These are phyloP conservation scores for Plodia interpunctella DNA, from an alignment of 1,140 invertebrate genomes.

Conservation along the genomic window DNA sequence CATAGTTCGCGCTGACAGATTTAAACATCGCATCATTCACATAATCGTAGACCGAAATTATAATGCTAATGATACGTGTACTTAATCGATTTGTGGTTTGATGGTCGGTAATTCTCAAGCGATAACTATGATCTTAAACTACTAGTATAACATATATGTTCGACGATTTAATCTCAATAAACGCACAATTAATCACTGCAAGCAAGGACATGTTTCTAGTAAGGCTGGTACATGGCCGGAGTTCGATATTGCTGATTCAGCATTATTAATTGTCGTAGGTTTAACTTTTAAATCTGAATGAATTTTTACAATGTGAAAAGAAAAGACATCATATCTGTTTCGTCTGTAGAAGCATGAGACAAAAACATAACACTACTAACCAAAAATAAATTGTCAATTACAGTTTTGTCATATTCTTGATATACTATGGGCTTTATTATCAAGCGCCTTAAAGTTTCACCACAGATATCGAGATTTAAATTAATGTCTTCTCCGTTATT, in stretches of 20 bases:
- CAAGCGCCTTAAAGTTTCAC: neutral
- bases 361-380: too few relatives aligned
- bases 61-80: conserved; percentile 2
- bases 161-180: neutral
- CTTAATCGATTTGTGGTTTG: neutral
- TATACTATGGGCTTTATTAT: neutral
- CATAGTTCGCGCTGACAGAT: conserved; percentile 29
- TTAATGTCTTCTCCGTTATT: neutral
- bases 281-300: too few relatives aligned
- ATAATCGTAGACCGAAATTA: conserved; percentile 12
- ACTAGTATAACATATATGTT: neutral
- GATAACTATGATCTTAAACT: neutral
- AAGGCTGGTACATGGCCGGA: conserved; percentile 1
- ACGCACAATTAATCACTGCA: neutral
- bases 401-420: too few relatives aligned
- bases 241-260: neutral
- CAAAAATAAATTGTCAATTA: too few relatives aligned
- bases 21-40: conserved; percentile 19
- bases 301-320: too few relatives aligned
- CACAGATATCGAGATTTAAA: neutral
- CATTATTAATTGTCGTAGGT: neutral
- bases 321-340: too few relatives aligned
- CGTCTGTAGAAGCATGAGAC: too few relatives aligned
- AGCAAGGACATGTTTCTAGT: conserved; percentile 4
- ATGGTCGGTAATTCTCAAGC: neutral